Conservation (phyloP, 1,140 invertebrate species). For the Anthonomus grandis region DNA sequence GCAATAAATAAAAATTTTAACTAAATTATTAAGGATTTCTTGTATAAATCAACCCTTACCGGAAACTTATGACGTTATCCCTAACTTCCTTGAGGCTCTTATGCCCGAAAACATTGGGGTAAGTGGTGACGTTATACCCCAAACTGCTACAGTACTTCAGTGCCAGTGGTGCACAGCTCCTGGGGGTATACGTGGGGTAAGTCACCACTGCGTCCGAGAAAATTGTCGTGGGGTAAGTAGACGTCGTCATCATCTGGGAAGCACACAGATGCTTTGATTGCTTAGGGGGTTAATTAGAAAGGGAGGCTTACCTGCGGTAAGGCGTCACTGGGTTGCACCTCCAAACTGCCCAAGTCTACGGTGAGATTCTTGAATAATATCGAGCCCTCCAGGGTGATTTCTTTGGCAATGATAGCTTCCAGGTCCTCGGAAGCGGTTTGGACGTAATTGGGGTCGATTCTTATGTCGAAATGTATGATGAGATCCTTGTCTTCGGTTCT, state of each 20-base stretch:
- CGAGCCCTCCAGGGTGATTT: constrained; percentile 53
- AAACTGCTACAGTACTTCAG: constrained; percentile 70
- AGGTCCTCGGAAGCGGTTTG: constrained; percentile 54
- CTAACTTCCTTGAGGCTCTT: constrained; percentile 63
- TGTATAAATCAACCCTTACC: constrained; percentile 54
- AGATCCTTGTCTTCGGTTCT: constrained; percentile 64
- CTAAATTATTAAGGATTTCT: not conserved
- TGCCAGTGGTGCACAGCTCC: constrained; percentile 65
- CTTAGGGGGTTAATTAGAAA: too few species aligned
- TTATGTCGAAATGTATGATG: constrained; percentile 69
- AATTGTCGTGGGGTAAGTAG: constrained; percentile 50
- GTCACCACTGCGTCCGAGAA: constrained; percentile 44
- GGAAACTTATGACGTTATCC: constrained; percentile 76
- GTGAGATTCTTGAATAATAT: constrained; percentile 61
- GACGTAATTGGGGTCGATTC: constrained; percentile 62
- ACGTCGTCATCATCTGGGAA: constrained; percentile 44
- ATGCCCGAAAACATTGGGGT: constrained; percentile 74
- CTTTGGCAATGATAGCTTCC: constrained; percentile 53
- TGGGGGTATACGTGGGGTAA: constrained; percentile 53
- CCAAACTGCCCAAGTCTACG: constrained; percentile 63
- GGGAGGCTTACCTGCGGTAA: constrained; percentile 52
- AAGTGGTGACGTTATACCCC: constrained; percentile 76
- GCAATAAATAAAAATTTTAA: not conserved
- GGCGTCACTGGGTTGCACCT: constrained; percentile 60
- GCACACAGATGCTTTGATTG: not conserved